These are phyloP conservation scores for Coleophora deauratella DNA, from an alignment of 2,888 invertebrate genomes.

Conservation along the genomic window DNA sequence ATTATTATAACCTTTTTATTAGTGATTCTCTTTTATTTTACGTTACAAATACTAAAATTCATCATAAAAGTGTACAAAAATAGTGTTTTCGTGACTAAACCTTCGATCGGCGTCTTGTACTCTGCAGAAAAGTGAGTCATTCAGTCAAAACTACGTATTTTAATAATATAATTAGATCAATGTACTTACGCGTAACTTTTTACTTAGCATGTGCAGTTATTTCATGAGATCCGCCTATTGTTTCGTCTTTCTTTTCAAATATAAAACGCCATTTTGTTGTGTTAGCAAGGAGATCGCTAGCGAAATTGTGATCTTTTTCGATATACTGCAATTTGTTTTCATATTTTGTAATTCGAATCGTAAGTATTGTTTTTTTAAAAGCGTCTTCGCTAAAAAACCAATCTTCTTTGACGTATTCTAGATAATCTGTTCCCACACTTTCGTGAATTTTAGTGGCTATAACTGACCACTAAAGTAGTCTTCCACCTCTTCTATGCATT, in stretches of 20 bases:
- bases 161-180: constrained; percentile 49
- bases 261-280: constrained; percentile 57
- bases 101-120: constrained; percentile 21
- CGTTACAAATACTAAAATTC: constrained; percentile 37
- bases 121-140: constrained; percentile 42
- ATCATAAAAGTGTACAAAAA: constrained; percentile 16
- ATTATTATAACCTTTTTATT: constrained; percentile 67
- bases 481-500: too few relatives aligned
- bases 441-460: too few relatives aligned
- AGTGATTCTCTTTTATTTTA: constrained; percentile 54
- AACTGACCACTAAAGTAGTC: too few relatives aligned
- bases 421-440: too few relatives aligned
- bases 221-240: constrained; percentile 56
- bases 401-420: not conserved
- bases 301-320: not conserved
- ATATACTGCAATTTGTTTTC: constrained; percentile 4
- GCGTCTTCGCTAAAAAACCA: constrained; percentile 5
- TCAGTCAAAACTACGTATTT: constrained; percentile 50
- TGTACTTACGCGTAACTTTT: constrained; percentile 43
- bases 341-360: constrained; percentile 18
- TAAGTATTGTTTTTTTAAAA: constrained; percentile 19
- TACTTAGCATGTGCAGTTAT: constrained; percentile 64
- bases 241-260: constrained; percentile 42
- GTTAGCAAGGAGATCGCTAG: not conserved
- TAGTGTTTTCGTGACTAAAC: constrained; percentile 27